phyloP scores from a whole-genome alignment of 2,113 vertebrate genomes.

The Strigops habroptila region DNA sequence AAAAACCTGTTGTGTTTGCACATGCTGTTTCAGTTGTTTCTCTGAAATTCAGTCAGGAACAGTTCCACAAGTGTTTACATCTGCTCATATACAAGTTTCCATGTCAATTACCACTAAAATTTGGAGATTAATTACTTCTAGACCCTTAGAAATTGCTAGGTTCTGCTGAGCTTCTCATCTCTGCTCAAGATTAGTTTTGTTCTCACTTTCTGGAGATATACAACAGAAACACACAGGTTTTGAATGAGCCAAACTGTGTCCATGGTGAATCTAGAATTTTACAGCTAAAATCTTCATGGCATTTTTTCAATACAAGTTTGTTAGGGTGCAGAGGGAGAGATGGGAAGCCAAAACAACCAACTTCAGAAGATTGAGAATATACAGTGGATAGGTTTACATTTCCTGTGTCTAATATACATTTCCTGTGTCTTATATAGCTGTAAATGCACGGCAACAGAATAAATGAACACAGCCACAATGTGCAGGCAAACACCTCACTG shows the following conservation, averaged over 20 bases:
- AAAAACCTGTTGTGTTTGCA: not conserved
- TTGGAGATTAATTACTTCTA: not conserved
- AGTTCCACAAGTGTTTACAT: not conserved
- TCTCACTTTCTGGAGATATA: not conserved
- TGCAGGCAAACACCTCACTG: not conserved
- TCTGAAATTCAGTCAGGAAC: not conserved
- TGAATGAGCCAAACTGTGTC: not conserved
- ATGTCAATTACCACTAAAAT: not conserved
- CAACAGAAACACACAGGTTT: not conserved
- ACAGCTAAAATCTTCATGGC: not conserved
- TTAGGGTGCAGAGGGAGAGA: too few species aligned
- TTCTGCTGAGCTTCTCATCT: not conserved
- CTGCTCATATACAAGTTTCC: not conserved
- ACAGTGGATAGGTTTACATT: not conserved
- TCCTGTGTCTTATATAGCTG: not conserved
- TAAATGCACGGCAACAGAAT: not conserved
- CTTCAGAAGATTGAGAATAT: not conserved
- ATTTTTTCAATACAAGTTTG: not conserved
- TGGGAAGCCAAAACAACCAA: not conserved
- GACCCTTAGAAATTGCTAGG: not conserved
- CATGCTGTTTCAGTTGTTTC: not conserved
- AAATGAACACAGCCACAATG: not conserved
- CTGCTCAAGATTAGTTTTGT: not conserved
- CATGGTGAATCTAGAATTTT: not conserved
- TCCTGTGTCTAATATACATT: not conserved